Base-by-base conservation (phyloP, 2,888 invertebrate species). In the Bombylius discolor region DNA sequence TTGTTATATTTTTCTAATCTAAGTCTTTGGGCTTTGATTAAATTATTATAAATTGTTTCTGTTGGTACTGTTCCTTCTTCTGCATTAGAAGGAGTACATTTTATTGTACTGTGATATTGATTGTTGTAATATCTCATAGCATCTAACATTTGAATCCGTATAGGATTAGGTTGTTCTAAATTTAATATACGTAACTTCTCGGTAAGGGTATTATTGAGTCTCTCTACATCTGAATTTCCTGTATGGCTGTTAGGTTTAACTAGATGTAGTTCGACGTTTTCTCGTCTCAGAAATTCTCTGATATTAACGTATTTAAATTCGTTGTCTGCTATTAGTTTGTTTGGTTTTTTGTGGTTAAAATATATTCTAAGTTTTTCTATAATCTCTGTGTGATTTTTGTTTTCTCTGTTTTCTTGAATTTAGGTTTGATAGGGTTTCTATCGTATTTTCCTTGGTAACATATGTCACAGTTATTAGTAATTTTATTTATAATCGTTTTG, bases 361-460 rank as follows among this genome's bases (percentile, higher is more conserved):
- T 47, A 44, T 14, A 53, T 53, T 53, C 14, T 8, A 8, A 47
- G 32, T 42, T 53, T 53, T 48, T 48, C 48, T 39, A 53, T 53
- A 5, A 47, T 47, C 36, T 47, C 42, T 5, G 52, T 52, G 11
- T 52, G 52, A 13, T 52, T 52, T 13, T 44, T 31, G 8, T 46
- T 46, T 34, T 52, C 52, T 36, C 23, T 23, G 23, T 23, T 23
- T 23, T 23, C 23, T 23, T 23, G 23, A 23, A 23, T 23, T 23
- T 23, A 23, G 23, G 23, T 23, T 23, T 23, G 3, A 23, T 23
- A 23, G 23, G 23, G 3, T 23, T 23, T 23, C 23, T 23, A 3
- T 23, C 23, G 23, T 23, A 23, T 23, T 23, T 23, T 23, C 23
- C 23, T 23, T 23, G 23, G 3, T 23, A 2, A 3, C 23, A 23